These are phyloP conservation scores for Gambusia holbrooki DNA, from an alignment of 2,113 vertebrate genomes.

Conservation along the genomic window DNA sequence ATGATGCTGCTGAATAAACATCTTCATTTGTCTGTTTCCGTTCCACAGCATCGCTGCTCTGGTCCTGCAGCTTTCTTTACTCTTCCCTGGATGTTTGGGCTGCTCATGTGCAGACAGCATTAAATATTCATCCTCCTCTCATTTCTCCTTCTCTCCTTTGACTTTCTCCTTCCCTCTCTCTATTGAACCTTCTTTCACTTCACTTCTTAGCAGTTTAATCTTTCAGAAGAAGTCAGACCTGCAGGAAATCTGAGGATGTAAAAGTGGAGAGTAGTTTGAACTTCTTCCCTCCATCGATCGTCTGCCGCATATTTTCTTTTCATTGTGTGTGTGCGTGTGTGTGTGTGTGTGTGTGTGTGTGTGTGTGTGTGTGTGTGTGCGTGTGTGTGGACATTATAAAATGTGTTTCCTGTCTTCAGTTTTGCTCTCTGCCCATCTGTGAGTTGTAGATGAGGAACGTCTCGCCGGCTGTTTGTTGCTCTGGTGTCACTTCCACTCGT, in stretches of 20 bases:
- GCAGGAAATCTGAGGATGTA: accelerated
- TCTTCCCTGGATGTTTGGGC: slow-evolving; percentile 56
- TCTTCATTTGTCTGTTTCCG: background rate
- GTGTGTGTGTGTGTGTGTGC: background rate
- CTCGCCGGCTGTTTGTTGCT: slow-evolving; percentile 41
- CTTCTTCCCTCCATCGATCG: background rate
- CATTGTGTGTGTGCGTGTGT: slow-evolving; percentile 40
- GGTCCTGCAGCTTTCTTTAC: background rate
- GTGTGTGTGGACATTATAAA: background rate
- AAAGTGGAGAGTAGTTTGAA: background rate
- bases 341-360: background rate
- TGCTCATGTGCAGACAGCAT: slow-evolving; percentile 78
- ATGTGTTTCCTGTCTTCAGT: background rate
- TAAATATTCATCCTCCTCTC: slow-evolving; percentile 80
- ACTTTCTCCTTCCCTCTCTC: slow-evolving; percentile 32
- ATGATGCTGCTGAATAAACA: too few species aligned
- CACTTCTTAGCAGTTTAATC: background rate
- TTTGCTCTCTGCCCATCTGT: slow-evolving; percentile 1
- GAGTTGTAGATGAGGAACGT: slow-evolving; percentile 26
- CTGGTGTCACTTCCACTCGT: slow-evolving; percentile 48
- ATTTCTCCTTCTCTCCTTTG: slow-evolving; percentile 36
- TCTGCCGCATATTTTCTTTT: slow-evolving; percentile 65
- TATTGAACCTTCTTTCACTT: background rate
- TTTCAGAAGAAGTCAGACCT: background rate
- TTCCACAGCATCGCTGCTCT: too few species aligned